These are phyloP conservation scores for Cavia aperea DNA, from an alignment of 2,113 vertebrate species.

Conservation along the genomic window DNA sequence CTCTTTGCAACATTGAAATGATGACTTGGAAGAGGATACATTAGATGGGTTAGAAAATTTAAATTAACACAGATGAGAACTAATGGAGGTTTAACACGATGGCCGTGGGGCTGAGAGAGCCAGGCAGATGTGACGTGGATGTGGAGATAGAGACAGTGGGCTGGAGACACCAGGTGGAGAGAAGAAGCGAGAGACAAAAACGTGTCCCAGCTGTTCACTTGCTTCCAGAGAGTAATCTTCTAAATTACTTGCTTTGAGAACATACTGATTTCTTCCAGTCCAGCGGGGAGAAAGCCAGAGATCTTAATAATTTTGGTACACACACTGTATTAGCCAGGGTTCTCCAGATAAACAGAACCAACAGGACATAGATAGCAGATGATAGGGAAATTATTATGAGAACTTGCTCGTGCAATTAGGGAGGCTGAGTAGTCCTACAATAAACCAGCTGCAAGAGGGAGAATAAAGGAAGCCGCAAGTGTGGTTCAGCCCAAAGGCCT, in stretches of 20 bases:
- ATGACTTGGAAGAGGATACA: background rate
- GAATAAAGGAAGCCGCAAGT: background rate
- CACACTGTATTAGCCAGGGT: background rate
- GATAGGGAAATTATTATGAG: background rate
- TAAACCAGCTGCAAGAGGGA: background rate
- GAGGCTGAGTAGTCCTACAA: background rate
- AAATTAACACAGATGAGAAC: background rate
- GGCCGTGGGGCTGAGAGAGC: background rate
- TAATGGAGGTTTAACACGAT: background rate
- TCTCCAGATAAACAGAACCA: background rate
- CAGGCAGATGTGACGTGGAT: background rate
- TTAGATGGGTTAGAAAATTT: background rate
- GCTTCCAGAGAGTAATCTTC: background rate
- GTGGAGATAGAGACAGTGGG: background rate
- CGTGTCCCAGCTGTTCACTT: background rate
- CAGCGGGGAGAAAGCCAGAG: background rate
- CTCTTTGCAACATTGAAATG: background rate
- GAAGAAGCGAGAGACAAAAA: background rate
- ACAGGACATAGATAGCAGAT: background rate
- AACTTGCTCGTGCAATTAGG: background rate
- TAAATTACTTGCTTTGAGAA: background rate
- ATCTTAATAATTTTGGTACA: background rate
- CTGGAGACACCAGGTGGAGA: background rate
- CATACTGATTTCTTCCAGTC: background rate
- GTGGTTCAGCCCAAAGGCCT: background rate